Percentiles rank a stretch among this genome's conserved stretches.
Conservation (phyloP, 2,797 vertebrate genomes). For the Tragopan temminckii region DNA sequence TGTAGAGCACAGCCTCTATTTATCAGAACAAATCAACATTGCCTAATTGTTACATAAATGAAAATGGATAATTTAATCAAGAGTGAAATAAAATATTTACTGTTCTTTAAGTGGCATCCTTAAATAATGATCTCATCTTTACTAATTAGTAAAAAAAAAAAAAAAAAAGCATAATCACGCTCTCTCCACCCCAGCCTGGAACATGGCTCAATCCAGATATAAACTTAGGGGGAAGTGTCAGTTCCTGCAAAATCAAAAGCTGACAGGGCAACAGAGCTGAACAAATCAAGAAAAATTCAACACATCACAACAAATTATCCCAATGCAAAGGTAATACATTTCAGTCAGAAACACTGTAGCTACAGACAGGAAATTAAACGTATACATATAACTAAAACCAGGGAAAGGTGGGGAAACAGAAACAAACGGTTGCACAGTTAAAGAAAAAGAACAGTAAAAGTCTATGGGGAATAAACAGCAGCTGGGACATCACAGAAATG, state of each 20-base stretch:
- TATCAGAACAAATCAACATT: background rate
- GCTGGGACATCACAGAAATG: background rate
- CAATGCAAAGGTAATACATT: background rate
- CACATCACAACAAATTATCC: background rate
- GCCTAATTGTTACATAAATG: background rate
- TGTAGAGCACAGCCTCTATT: background rate
- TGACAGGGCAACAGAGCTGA: background rate
- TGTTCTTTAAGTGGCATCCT: background rate
- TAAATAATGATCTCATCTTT: background rate
- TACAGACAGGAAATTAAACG: background rate
- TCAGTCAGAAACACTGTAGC: background rate
- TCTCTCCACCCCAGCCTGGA: background rate
- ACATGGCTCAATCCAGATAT: background rate
- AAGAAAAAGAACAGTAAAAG: background rate
- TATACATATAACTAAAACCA: background rate
- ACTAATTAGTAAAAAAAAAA: background rate
- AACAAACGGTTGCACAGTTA: background rate
- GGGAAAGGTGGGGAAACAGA: accelerated
- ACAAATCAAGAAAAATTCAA: background rate
- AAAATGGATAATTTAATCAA: background rate
- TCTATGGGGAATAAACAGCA: background rate
- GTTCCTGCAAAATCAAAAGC: background rate
- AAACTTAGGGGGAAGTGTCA: background rate
- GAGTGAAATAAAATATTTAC: background rate
- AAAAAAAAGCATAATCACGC: background rate